Evolutionary conservation across 2,113 vertebrate genomes (phyloP), one percentile per base, ranked within the genome.

Genomic region (Bubo bubo): DNA sequence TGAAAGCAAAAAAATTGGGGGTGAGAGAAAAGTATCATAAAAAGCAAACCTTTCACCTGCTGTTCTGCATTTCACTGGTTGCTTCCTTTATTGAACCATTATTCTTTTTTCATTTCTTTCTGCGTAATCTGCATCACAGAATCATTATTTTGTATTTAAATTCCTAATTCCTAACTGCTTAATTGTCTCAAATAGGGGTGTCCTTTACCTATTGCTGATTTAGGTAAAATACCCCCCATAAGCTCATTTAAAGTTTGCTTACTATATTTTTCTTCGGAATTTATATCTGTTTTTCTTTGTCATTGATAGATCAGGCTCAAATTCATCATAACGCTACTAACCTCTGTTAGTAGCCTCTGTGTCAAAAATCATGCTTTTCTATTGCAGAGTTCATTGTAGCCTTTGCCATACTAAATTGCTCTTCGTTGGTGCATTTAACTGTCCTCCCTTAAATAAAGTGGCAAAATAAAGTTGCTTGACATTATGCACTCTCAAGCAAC

Each of bases 341-440:
- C 84, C 50, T 35, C n/a, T n/a, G n/a, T n/a, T n/a, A n/a, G n/a
- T n/a, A n/a, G 22, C 17, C 19, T 49, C 20, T 86, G 34, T 88
- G 62, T 84, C 41, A 89, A 35, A 67, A 82, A 28, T 20, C 3
- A 3, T 64, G 28, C 1, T 89, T 67, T 64, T 63, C n/a, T 22
- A 7, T 45, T 50, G 23, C 39, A 37, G 60, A 70, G 26, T 66
- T 53, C 15, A 19, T 58, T 64, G n/a, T 91, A 32, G 89, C 52
- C 37, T 76, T 79, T 79, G 55, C 43, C 23, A 4, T 39, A 12
- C 41, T 82, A 34, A 82, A 58, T 70, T 55, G 16, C 55, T 94
- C 58, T 85, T 79, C 82, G 53, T 89, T 52, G 17, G 95, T 96
- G 87, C 70, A 90, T 95, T 94, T 97, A 96, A 50, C 89, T 96